Evolutionary conservation across 2,113 vertebrate species (phyloP), one percentile per base, ranked within the genome.

Genomic region (Elaphurus davidianus): DNA sequence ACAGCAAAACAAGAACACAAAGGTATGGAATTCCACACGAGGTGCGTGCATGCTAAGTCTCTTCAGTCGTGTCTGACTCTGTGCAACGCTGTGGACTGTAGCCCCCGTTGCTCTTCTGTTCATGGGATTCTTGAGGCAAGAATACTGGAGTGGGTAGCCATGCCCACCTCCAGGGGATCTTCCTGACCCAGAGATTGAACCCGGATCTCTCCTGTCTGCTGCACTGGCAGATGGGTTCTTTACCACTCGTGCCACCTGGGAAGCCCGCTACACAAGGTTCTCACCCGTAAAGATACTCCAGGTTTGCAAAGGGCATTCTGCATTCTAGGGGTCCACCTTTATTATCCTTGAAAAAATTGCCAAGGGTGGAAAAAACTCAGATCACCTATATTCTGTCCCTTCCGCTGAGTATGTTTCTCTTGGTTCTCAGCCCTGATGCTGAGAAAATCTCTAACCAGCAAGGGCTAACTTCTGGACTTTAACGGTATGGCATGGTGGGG

Each of bases 381-480:
- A 57, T 59, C 71, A 28, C 21, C 7, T 79, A 33, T 9, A 25
- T 45, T 62, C 81, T 76, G 52, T 6, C 10, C 15, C 40, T 87
- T 52, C 15, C 33, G 64, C 74, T 93, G 55, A 47, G 57, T 45
- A 3, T 64, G 76, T 28, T 76, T 92, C 45, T 97, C 17, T 97
- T 82, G 71, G 40, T 86, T 16, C 30, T 90, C n/a, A 40, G 54
- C 8, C 6, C 33, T 33, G 43, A 23, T 21, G 52, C 28, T 74
- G 7, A 78, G 84, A 78, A 71, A 60, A 16, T 50, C 23, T 95
- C 47, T 90, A 33, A 57, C 11, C 55, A n/a, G 83, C 25, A 40
- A 95, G 50, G 40, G 43, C 15, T 47, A 17, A 7, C n/a, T 11
- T 85, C 90, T 81, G 50, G 30, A 89, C 96, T 98, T 97, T 90